Evolutionary conservation across 2,113 vertebrate genomes (phyloP).

Genomic region (Bubo blakistoni): DNA sequence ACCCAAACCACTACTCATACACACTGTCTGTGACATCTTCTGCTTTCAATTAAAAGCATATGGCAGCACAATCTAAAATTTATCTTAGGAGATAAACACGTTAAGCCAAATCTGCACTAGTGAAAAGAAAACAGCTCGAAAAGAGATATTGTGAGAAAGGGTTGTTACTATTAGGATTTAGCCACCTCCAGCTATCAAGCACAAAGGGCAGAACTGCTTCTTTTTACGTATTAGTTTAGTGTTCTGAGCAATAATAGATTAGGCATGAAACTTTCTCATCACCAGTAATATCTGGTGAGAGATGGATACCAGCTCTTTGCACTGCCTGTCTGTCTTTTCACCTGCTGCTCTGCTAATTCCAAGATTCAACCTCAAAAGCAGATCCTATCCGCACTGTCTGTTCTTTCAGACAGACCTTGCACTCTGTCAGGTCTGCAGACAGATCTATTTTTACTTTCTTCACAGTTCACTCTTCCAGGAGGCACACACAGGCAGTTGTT

Average conservation of each 20-base stretch:
- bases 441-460: neutral
- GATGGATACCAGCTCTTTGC: neutral
- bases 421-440: neutral
- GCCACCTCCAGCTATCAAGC: neutral
- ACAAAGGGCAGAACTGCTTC: neutral
- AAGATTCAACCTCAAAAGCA: neutral
- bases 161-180: neutral
- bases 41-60: constrained; percentile 7
- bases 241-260: neutral
- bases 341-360: fast-evolving
- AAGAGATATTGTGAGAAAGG: neutral
- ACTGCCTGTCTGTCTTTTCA: neutral
- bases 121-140: neutral
- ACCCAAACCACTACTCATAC: neutral
- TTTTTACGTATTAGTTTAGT: neutral
- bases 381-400: neutral
- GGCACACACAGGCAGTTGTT: neutral
- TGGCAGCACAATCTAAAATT: neutral
- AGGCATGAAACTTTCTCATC: neutral
- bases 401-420: neutral
- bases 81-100: neutral
- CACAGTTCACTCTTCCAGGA: neutral
- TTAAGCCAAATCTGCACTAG: neutral
- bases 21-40: neutral
- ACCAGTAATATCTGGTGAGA: neutral